Evolutionary conservation across 1,140 invertebrate species (phyloP).

Genomic region (Sipha flava): DNA sequence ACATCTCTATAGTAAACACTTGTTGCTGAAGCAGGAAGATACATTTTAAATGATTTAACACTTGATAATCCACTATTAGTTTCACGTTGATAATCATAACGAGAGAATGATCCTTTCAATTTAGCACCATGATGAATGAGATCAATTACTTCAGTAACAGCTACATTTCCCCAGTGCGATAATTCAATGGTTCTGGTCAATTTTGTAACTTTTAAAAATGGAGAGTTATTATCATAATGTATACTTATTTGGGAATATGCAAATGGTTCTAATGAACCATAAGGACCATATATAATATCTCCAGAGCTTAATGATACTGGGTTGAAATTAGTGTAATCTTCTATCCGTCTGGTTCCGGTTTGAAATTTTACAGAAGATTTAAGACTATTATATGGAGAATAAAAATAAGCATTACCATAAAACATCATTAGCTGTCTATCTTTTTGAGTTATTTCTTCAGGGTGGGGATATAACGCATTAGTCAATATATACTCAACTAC

Average conservation of each 20-base stretch:
- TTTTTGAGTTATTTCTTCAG: conserved; percentile 76
- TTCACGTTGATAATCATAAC: conserved; percentile 91
- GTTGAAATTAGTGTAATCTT: conserved; percentile 79
- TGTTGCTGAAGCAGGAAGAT: conserved; percentile 55
- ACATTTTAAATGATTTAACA: conserved; percentile 74
- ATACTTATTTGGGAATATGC: conserved; percentile 59
- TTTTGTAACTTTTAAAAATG: conserved; percentile 83
- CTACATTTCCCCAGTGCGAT: conserved; percentile 99
- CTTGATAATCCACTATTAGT: conserved; percentile 72
- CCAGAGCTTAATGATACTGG: conserved; percentile 71
- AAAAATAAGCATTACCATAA: conserved; percentile 73
- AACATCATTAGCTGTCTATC: conserved; percentile 90
- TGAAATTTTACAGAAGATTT: conserved; percentile 74
- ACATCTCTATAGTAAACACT: conserved; percentile 95
- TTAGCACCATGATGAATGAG: conserved; percentile 84
- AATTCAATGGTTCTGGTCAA: conserved; percentile 86
- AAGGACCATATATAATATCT: conserved; percentile 78
- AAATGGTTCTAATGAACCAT: conserved; percentile 60
- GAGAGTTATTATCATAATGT: conserved; percentile 94
- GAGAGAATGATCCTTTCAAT: conserved; percentile 88
- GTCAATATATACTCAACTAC: conserved; percentile 68
- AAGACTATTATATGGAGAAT: conserved; percentile 66
- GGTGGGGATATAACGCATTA: conserved; percentile 70
- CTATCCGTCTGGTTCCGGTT: conserved; percentile 68
- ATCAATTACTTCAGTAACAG: conserved; percentile 89